phyloP scores from a whole-genome alignment of 1,140 invertebrate species.

The Diprion similis region DNA sequence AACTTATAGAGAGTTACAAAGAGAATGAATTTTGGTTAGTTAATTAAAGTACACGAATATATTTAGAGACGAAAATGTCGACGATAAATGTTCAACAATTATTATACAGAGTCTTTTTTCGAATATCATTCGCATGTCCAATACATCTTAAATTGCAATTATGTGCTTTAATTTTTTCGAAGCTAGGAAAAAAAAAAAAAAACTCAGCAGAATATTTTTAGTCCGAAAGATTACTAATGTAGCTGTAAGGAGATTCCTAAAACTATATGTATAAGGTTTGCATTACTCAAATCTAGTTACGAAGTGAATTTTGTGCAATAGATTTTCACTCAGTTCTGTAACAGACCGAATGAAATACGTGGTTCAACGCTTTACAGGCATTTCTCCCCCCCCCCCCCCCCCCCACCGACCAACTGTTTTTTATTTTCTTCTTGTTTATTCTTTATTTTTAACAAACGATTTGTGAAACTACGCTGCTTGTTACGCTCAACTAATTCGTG shows the following conservation, averaged over 20 bases:
- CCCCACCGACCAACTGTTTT: background rate
- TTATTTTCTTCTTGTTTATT: background rate
- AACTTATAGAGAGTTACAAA: background rate
- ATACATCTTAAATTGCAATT: no score
- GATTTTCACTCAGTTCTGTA: background rate
- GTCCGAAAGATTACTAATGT: no score
- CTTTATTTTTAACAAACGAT: background rate
- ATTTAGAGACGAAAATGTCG: no score
- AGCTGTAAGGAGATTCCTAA: no score
- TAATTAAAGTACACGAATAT: no score
- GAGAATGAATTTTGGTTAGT: background rate
- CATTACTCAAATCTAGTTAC: no score
- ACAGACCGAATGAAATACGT: background rate
- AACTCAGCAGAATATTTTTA: background rate
- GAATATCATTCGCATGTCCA: no score
- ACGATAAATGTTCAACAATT: no score
- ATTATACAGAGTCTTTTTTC: no score
- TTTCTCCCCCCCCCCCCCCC: background rate
- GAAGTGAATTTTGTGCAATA: background rate
- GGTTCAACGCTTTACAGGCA: background rate
- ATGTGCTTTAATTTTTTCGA: background rate
- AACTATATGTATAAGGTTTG: no score
- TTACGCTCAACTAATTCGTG: conserved; percentile 5
- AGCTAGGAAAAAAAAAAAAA: background rate
- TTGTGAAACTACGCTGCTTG: background rate